Conservation (phyloP, 2,888 invertebrate species). For the Anagyrus pseudococci region DNA sequence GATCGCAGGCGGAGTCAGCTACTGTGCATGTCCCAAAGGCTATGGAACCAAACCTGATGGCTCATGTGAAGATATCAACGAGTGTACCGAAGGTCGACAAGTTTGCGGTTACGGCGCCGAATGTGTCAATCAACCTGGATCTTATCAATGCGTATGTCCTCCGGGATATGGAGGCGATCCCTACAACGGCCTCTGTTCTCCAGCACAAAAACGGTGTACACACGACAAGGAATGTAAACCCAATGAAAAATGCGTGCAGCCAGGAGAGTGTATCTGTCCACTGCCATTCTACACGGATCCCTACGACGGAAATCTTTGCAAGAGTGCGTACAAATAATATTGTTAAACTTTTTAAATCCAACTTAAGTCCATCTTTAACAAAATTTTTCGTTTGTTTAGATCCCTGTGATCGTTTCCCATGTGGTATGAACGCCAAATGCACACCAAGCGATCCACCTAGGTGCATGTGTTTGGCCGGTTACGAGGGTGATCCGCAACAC, state of each 20-base stretch:
- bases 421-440: conserved; percentile 90
- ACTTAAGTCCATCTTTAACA: background rate
- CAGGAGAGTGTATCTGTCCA: conserved; percentile 89
- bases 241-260: conserved; percentile 91
- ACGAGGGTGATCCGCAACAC: conserved; percentile 83
- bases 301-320: conserved; percentile 83
- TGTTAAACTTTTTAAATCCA: background rate
- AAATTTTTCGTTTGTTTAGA: too few species aligned
- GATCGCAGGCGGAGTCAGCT: conserved; percentile 88
- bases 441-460: conserved; percentile 88
- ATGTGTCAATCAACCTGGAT: conserved; percentile 81
- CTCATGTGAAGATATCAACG: conserved; percentile 85
- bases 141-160: conserved; percentile 82
- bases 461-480: conserved; percentile 87
- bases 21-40: conserved; percentile 91
- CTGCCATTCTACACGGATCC: conserved; percentile 89
- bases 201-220: conserved; percentile 82
- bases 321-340: conserved; percentile 65
- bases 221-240: conserved; percentile 82
- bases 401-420: conserved; percentile 88
- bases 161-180: conserved; percentile 83
- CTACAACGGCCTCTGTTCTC: conserved; percentile 81
- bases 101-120: conserved; percentile 88
- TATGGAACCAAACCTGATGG: conserved; percentile 79
- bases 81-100: conserved; percentile 78